These are phyloP conservation scores for Drosophila mauritiana DNA, from an alignment of 1,140 invertebrate species.

Conservation along the genomic window DNA sequence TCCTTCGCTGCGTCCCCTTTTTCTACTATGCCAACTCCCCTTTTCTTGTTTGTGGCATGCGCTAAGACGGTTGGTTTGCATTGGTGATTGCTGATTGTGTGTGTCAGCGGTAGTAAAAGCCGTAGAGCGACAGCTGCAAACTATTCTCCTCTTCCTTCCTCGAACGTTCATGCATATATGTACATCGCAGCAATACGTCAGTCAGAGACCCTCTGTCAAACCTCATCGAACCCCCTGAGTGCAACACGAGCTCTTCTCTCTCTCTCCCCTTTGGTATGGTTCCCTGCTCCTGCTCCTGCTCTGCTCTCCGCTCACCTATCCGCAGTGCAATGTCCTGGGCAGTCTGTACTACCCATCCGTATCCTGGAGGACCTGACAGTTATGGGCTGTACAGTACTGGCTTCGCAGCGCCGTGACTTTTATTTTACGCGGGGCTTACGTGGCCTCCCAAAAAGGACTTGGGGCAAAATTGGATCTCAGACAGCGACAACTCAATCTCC, in stretches of 20 bases:
- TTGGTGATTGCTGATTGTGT: not conserved
- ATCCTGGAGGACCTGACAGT: constrained; percentile 21
- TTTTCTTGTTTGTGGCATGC: constrained; percentile 49
- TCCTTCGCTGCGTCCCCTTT: constrained; percentile 27
- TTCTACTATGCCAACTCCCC: constrained; percentile 30
- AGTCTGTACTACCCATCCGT: constrained; percentile 32
- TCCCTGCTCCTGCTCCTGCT: constrained; percentile 6
- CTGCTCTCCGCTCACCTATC: constrained; percentile 14
- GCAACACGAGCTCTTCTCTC: constrained; percentile 35
- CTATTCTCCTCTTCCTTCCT: constrained; percentile 39
- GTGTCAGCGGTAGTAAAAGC: constrained; percentile 25
- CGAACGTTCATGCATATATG: constrained; percentile 5
- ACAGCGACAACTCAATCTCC: constrained; percentile 69
- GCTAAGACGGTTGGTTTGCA: constrained; percentile 41
- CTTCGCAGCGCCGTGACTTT: constrained; percentile 14
- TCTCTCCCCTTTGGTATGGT: not conserved
- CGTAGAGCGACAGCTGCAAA: constrained; percentile 74
- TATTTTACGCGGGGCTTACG: not conserved
- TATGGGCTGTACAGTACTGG: constrained; percentile 21
- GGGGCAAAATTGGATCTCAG: not conserved
- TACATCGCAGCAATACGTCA: constrained; percentile 36
- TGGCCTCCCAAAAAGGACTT: not conserved
- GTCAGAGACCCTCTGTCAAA: constrained; percentile 45
- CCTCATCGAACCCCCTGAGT: constrained; percentile 51
- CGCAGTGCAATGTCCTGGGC: constrained; percentile 35